phyloP scores from a whole-genome alignment of 2,888 invertebrate genomes.

The Drosophila neoperkinsi region DNA sequence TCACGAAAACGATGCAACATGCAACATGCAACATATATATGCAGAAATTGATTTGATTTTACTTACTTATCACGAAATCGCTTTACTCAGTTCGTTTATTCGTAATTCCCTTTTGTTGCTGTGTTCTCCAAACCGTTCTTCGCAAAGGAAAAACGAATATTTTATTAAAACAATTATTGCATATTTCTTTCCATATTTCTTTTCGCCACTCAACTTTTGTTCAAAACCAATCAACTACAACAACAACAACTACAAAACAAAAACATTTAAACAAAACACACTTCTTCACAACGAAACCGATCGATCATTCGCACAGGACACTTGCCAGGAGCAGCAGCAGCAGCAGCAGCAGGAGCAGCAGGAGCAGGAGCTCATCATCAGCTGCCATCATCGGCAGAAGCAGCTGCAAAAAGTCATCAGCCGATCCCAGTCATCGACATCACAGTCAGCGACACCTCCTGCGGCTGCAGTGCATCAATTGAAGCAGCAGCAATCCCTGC shows the following conservation, averaged over 20 bases:
- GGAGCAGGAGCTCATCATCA: conserved; percentile 82
- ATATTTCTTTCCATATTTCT: conserved; percentile 74
- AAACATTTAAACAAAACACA: conserved; percentile 28
- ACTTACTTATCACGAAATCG: conserved; percentile 52
- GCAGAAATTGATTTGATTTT: conserved; percentile 44
- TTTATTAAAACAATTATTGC: conserved; percentile 60
- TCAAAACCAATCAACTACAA: conserved; percentile 39
- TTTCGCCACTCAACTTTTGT: conserved; percentile 68
- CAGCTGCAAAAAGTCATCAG: conserved; percentile 78
- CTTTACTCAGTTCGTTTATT: conserved; percentile 61
- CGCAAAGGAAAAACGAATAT: conserved; percentile 24
- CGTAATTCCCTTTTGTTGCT: conserved; percentile 69
- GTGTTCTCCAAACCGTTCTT: conserved; percentile 49
- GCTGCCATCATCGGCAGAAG: conserved; percentile 60
- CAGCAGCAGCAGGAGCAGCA: conserved; percentile 59
- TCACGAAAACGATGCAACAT: conserved; percentile 30
- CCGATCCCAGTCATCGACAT: conserved; percentile 83
- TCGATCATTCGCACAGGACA: conserved; percentile 69
- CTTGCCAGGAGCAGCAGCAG: conserved; percentile 71
- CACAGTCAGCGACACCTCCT: conserved; percentile 65
- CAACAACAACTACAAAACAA: conserved; percentile 39
- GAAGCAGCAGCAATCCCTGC: conserved; percentile 82
- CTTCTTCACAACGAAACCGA: conserved; percentile 33
- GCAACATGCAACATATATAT: conserved; percentile 16
- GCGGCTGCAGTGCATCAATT: conserved; percentile 79